These are phyloP conservation scores for Microctenopoma lineatum DNA, from an alignment of 2,797 vertebrate species.

Conservation along the genomic window DNA sequence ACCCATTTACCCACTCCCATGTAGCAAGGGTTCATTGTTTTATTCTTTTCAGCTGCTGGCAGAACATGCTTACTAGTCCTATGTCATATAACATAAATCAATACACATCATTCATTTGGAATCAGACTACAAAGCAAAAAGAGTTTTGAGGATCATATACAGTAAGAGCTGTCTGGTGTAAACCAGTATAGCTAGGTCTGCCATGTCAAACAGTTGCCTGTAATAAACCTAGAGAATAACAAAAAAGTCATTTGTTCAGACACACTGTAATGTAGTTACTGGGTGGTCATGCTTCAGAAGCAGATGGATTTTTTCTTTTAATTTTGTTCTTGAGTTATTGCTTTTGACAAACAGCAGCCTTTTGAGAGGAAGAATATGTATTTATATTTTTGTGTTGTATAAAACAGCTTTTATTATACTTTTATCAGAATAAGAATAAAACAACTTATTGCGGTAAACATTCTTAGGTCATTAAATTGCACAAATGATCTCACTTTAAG, in stretches of 20 bases:
- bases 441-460: not conserved
- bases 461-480: slow-evolving; percentile 15
- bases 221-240: not conserved
- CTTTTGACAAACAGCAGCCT: slow-evolving; percentile 39
- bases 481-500: slow-evolving; percentile 8
- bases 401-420: slow-evolving; percentile 23
- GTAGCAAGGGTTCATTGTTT: slow-evolving; percentile 5
- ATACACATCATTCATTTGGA: slow-evolving; percentile 21
- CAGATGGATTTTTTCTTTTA: slow-evolving; percentile 21
- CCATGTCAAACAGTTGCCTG: not conserved
- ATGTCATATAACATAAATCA: slow-evolving; percentile 49
- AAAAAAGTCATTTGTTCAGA: slow-evolving; percentile 11
- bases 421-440: too few species aligned
- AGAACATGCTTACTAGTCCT: too few species aligned
- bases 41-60: slow-evolving; percentile 50
- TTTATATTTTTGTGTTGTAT: slow-evolving; percentile 49
- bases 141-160: slow-evolving; percentile 8
- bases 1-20: too few species aligned
- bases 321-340: slow-evolving; percentile 50
- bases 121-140: slow-evolving; percentile 19
- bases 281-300: slow-evolving; percentile 56
- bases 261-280: slow-evolving; percentile 25
- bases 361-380: slow-evolving; percentile 43
- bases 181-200: not conserved
- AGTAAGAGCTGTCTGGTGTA: slow-evolving; percentile 12